phyloP scores from a whole-genome alignment of 2,113 vertebrate genomes.

The Gymnocephalus cernua region DNA sequence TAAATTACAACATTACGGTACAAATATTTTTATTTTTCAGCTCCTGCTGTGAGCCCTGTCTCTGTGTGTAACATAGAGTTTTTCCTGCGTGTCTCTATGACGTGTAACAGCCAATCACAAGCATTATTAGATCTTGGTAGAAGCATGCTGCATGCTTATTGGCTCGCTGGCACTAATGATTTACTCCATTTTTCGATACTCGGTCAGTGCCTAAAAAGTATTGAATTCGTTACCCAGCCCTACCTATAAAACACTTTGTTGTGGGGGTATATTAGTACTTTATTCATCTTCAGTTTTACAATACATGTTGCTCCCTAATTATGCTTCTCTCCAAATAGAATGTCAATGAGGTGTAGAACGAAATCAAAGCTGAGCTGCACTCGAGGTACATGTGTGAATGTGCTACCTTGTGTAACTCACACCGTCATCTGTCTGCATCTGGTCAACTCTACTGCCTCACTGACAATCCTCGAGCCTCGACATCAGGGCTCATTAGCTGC shows the following conservation, averaged over 20 bases:
- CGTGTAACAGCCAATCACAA: too few relatives aligned
- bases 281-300: not conserved
- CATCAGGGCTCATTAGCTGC: constrained; percentile 43
- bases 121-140: too few relatives aligned
- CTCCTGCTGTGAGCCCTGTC: too few relatives aligned
- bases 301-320: not conserved
- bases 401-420: not conserved
- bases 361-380: not conserved
- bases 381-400: not conserved
- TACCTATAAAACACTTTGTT: not conserved
- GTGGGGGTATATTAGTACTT: not conserved
- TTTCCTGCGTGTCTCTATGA: too few relatives aligned
- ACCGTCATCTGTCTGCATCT: not conserved
- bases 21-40: too few relatives aligned
- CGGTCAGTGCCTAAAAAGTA: too few relatives aligned
- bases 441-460: not conserved
- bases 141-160: too few relatives aligned
- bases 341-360: not conserved
- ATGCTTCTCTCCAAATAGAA: not conserved
- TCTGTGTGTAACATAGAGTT: too few relatives aligned
- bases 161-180: too few relatives aligned
- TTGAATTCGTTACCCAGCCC: too few relatives aligned
- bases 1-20: too few relatives aligned
- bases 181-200: too few relatives aligned
- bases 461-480: not conserved